phyloP scores from a whole-genome alignment of 2,888 invertebrate genomes.

The Seira musarum region DNA sequence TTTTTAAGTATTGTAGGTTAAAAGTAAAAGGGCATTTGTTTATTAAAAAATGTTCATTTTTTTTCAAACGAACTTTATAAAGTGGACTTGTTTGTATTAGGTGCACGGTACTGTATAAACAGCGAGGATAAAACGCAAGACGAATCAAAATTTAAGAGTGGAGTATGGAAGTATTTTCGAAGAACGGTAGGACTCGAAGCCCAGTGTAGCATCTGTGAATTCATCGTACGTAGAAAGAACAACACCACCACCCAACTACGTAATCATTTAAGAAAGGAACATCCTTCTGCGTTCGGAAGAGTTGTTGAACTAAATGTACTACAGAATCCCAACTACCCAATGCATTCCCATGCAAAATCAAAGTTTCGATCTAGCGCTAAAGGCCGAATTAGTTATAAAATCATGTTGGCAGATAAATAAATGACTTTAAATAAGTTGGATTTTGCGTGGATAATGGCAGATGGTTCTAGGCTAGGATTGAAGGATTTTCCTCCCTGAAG shows the following conservation, averaged over 20 bases:
- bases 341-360: too few relatives aligned
- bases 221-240: not conserved
- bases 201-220: not conserved
- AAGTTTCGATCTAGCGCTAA: not conserved
- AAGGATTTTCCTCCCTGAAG: too few relatives aligned
- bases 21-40: too few relatives aligned
- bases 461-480: too few relatives aligned
- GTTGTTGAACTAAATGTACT: not conserved
- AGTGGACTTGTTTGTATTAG: not conserved
- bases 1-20: too few relatives aligned
- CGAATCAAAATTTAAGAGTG: not conserved
- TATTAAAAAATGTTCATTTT: too few relatives aligned
- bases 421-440: not conserved
- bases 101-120: not conserved
- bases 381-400: not conserved
- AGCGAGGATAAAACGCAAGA: not conserved
- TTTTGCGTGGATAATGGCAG: too few relatives aligned
- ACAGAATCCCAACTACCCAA: too few relatives aligned
- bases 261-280: not conserved
- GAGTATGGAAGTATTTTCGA: not conserved
- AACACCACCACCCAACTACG: not conserved
- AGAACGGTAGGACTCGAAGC: not conserved
- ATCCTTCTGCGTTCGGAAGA: not conserved
- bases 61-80: too few relatives aligned
- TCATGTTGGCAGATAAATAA: not conserved